These are phyloP conservation scores for Gnathonemus longibarbis DNA, from an alignment of 2,113 vertebrate species.

Conservation along the genomic window DNA sequence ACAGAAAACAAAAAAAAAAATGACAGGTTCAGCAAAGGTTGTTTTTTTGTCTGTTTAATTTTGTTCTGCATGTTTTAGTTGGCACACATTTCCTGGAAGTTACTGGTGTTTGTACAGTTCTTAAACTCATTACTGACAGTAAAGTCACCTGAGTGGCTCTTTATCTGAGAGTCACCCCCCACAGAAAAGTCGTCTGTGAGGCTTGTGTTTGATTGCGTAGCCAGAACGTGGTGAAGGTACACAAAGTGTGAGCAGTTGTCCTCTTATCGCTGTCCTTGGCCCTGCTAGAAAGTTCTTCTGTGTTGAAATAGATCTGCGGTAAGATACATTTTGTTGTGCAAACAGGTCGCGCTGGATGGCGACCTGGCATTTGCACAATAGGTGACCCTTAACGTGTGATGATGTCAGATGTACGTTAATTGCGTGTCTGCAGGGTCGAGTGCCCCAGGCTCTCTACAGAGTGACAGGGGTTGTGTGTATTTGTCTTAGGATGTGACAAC, in stretches of 20 bases:
- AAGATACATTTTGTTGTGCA: background rate
- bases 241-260: background rate
- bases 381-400: background rate
- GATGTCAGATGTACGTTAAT: background rate
- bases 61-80: background rate
- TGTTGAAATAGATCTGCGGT: background rate
- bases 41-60: background rate
- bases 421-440: background rate
- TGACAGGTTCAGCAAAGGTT: background rate
- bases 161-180: background rate
- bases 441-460: background rate
- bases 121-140: background rate
- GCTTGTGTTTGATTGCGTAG: background rate
- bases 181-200: background rate
- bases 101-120: background rate
- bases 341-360: background rate
- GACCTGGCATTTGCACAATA: background rate
- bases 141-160: background rate
- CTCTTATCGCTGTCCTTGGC: background rate
- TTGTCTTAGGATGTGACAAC: background rate
- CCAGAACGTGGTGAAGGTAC: background rate
- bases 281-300: background rate
- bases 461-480: background rate
- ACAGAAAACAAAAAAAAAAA: background rate
- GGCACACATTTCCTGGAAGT: background rate